These are phyloP conservation scores for Heliopora coerulea DNA, from an alignment of 92 coral and sea anemone genomes.

Conservation along the genomic window DNA sequence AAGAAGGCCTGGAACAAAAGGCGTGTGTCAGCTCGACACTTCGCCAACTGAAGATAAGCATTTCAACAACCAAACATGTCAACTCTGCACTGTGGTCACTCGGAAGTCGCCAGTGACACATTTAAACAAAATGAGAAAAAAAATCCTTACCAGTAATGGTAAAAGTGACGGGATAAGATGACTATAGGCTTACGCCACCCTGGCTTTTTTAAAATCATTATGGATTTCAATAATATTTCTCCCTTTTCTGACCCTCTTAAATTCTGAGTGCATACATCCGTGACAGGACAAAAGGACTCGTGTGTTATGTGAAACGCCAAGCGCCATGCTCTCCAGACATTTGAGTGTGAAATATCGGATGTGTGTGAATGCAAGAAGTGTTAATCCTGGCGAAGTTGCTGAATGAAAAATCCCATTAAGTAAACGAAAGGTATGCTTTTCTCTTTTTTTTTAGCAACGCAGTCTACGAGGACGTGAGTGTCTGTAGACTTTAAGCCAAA, in stretches of 20 bases:
- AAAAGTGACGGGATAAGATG: not conserved
- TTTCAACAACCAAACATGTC: constrained; percentile 40
- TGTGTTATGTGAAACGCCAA: not conserved
- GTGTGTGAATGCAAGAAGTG: constrained; percentile 15
- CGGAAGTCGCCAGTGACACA: constrained; percentile 16
- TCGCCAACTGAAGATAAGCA: constrained; percentile 44
- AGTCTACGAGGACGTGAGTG: not conserved
- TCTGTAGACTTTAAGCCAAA: not conserved
- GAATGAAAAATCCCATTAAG: constrained; percentile 32
- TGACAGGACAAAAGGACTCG: not conserved
- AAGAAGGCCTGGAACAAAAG: constrained; percentile 38
- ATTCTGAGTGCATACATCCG: constrained; percentile 1
- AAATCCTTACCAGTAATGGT: constrained; percentile 35
- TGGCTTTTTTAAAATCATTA: not conserved
- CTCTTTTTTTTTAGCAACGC: not conserved
- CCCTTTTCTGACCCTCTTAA: not conserved
- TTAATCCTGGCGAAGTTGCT: constrained; percentile 30
- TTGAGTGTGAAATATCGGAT: constrained; percentile 25
- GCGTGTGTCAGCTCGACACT: constrained; percentile 44
- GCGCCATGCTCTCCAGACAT: constrained; percentile 9
- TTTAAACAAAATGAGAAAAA: not conserved
- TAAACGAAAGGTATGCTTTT: not conserved
- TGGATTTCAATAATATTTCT: not conserved
- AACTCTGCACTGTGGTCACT: constrained; percentile 14
- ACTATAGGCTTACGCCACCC: not conserved